Evolutionary conservation across 2,888 invertebrate species (phyloP).

Genomic region (Stictocephala bisonia): DNA sequence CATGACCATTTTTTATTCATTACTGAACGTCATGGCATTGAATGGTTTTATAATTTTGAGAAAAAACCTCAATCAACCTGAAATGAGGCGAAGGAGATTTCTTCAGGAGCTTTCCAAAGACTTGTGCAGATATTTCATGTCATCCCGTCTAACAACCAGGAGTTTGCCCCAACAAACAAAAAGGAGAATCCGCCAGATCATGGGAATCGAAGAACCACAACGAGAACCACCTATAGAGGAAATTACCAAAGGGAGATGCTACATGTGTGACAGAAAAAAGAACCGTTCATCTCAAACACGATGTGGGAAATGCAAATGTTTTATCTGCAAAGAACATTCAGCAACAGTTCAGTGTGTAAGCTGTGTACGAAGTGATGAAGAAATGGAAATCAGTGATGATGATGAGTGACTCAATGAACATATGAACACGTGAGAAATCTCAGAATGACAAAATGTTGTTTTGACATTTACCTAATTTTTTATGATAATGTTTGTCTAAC

Average conservation of each 20-base stretch:
- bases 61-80: background rate
- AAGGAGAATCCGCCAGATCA: background rate
- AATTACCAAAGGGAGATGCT: background rate
- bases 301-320: too few species aligned
- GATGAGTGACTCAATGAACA: too few species aligned
- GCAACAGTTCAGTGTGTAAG: too few species aligned
- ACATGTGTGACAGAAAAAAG: background rate
- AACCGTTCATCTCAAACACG: background rate
- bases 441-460: too few species aligned
- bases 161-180: background rate
- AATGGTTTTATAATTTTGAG: conserved; percentile 25
- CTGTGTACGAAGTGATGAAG: too few species aligned
- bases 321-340: too few species aligned
- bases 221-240: background rate
- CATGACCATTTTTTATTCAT: conserved; percentile 6
- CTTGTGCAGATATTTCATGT: conserved; percentile 16
- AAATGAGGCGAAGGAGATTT: background rate
- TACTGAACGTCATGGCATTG: background rate
- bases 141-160: background rate
- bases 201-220: background rate
- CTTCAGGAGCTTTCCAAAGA: background rate
- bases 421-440: too few species aligned
- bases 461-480: too few species aligned
- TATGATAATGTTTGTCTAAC: too few species aligned
- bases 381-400: too few species aligned